Percentiles rank a stretch among this genome's conserved stretches.
Evolutionary conservation across 2,797 vertebrate species (phyloP).

Genomic region (Chelon labrosus): DNA sequence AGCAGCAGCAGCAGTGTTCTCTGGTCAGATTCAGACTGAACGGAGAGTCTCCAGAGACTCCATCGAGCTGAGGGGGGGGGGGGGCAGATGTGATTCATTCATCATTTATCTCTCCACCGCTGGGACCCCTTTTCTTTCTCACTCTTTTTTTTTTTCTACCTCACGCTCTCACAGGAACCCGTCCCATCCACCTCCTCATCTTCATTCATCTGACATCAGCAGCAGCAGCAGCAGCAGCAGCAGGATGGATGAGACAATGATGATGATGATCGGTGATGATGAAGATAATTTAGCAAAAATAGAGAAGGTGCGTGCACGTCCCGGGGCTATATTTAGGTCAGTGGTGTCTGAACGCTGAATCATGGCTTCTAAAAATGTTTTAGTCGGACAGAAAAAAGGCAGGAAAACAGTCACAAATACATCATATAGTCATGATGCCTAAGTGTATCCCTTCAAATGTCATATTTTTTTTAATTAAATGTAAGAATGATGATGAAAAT

Average conservation of each 20-base stretch:
- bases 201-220: slow-evolving; percentile 52
- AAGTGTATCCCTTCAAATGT: no score
- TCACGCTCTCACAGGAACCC: slow-evolving; percentile 35
- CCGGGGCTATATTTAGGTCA: slow-evolving; percentile 2
- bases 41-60: slow-evolving; percentile 47
- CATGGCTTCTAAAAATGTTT: neutral
- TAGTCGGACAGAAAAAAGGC: neutral
- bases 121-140: slow-evolving; percentile 27
- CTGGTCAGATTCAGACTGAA: slow-evolving; percentile 36
- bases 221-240: slow-evolving; percentile 46
- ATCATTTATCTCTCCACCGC: slow-evolving; percentile 76
- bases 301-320: slow-evolving; percentile 1
- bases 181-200: slow-evolving; percentile 10
- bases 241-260: slow-evolving; percentile 16
- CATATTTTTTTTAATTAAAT: no score
- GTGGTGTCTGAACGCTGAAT: neutral
- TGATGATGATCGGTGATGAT: neutral
- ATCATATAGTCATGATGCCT: no score
- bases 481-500: no score
- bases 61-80: slow-evolving; percentile 15
- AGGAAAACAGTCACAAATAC: no score
- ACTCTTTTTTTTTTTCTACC: slow-evolving; percentile 13
- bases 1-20: slow-evolving; percentile 14
- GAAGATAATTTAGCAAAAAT: neutral
- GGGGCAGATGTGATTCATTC: slow-evolving; percentile 77